Evolutionary conservation across 2,888 invertebrate genomes (phyloP), one percentile per base, ranked within the genome.

Genomic region (Anthrax anthrax): DNA sequence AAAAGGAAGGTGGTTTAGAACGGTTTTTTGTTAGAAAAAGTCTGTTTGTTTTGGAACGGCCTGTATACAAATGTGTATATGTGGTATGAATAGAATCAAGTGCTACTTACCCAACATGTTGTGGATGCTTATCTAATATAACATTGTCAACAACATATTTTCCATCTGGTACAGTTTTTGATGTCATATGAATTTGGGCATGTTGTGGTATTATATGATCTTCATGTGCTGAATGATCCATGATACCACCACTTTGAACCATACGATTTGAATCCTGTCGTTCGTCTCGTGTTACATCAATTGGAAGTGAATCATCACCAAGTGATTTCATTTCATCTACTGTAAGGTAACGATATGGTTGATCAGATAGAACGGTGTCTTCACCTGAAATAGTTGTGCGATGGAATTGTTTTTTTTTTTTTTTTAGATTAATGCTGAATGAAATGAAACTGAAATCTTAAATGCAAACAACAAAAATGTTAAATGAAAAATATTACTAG

Each of bases 301-400:
- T 90, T 17, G 90, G 89, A 54, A 92, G 70, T 13, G 91, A 91
- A 70, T 92, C 92, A 63, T 92, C 92, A 50, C 90, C 91, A 53
- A 92, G 73, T 10, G 89, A 89, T 72, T 92, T 92, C 89, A 92
- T 91, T 64, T 94, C 92, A 64, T 94, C 92, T 53, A 88, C 89
- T 48, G 91, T 92, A 69, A 94, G 74, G 70, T 92, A 92, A 52
- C 89, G 80, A 70, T 92, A 92, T 32, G 84, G 84, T 64, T 86
- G 85, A 69, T 92, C 91, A 58, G 87, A 89, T 56, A 90, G 73
- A 69, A 89, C 84, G 47, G 87, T 84, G 66, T 92, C 91, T 74
- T 92, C 91, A 64, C 88, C 91, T 91, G 62, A 36, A 36, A 36
- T 16, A 36, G 4, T n/a, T 16, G 16, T 16, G n/a, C n/a, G n/a